Evolutionary conservation across 2,797 vertebrate genomes (phyloP).

Genomic region (Crenuchus spilurus): DNA sequence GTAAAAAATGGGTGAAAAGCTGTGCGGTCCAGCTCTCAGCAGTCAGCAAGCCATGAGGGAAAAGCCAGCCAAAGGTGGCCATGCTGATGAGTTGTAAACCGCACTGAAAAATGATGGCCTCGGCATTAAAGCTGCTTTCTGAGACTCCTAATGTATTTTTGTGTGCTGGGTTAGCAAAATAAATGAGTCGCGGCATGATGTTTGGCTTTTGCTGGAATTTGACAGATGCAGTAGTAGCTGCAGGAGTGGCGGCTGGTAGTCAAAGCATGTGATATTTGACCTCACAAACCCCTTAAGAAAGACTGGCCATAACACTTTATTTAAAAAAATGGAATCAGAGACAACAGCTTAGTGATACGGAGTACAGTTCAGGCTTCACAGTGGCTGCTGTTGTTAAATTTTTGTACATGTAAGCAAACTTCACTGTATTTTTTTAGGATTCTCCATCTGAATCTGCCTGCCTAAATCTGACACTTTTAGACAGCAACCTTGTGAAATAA

Average conservation of each 20-base stretch:
- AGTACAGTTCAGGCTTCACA: too few species aligned
- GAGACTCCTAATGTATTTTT: constrained; percentile 59
- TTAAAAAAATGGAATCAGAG: too few species aligned
- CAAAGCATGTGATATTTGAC: constrained; percentile 68
- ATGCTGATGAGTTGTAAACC: constrained; percentile 63
- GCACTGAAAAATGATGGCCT: constrained; percentile 59
- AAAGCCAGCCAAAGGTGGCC: constrained; percentile 65
- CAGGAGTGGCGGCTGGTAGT: constrained; percentile 63
- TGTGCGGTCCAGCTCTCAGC: constrained; percentile 45
- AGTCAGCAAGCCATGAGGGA: constrained; percentile 38
- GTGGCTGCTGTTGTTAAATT: too few species aligned
- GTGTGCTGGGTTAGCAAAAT: constrained; percentile 69
- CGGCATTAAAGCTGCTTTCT: constrained; percentile 56
- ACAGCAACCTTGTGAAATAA: too few species aligned
- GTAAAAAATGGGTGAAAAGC: constrained; percentile 32
- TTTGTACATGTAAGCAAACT: too few species aligned
- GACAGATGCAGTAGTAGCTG: constrained; percentile 69
- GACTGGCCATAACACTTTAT: background rate
- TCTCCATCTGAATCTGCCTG: too few species aligned
- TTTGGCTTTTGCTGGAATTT: constrained; percentile 67
- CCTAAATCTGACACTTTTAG: too few species aligned
- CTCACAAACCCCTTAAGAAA: constrained; percentile 44
- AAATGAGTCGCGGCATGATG: constrained; percentile 64
- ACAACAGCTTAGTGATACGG: too few species aligned
- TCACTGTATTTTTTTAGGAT: too few species aligned